A percentile compares a stretch with the other conserved stretches of the same genome.
These are phyloP conservation scores for Spisula subtruncata DNA, from an alignment of 2,888 invertebrate species.

Conservation along the genomic window DNA sequence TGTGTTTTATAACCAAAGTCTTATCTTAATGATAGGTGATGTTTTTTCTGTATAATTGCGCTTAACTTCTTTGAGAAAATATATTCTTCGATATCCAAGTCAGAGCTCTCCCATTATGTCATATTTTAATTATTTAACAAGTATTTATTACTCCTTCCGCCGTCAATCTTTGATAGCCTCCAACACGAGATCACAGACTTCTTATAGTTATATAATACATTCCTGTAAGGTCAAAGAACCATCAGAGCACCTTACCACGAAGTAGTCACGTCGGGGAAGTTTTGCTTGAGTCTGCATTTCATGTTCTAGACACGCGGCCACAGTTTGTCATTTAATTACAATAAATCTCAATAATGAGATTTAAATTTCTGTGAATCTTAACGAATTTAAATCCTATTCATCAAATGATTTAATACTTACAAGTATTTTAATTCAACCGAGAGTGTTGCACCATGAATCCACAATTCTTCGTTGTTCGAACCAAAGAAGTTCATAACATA, in stretches of 20 bases:
- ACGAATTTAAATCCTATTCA: too few relatives aligned
- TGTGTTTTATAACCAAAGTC: slow-evolving; percentile 38
- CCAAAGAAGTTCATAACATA: too few relatives aligned
- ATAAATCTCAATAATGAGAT: too few relatives aligned
- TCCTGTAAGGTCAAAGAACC: neutral
- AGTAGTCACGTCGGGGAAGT: neutral
- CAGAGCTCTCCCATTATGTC: neutral
- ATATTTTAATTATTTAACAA: slow-evolving; percentile 47
- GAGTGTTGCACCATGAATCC: too few relatives aligned
- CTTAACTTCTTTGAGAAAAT: slow-evolving; percentile 34
- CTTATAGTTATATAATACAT: slow-evolving; percentile 9
- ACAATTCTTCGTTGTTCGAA: too few relatives aligned
- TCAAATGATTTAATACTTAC: too few relatives aligned
- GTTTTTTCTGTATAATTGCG: slow-evolving; percentile 49
- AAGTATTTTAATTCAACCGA: too few relatives aligned
- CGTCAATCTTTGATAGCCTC: slow-evolving; percentile 19
- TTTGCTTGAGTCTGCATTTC: neutral
- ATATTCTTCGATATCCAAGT: slow-evolving; percentile 27
- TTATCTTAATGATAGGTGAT: slow-evolving; percentile 55
- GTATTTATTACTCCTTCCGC: slow-evolving; percentile 24
- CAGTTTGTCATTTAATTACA: too few relatives aligned
- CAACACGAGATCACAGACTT: neutral
- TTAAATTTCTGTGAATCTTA: too few relatives aligned
- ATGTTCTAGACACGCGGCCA: neutral
- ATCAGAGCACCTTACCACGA: neutral